Base-by-base conservation (phyloP, 2,113 vertebrate species). In the Tragulus kanchil region DNA sequence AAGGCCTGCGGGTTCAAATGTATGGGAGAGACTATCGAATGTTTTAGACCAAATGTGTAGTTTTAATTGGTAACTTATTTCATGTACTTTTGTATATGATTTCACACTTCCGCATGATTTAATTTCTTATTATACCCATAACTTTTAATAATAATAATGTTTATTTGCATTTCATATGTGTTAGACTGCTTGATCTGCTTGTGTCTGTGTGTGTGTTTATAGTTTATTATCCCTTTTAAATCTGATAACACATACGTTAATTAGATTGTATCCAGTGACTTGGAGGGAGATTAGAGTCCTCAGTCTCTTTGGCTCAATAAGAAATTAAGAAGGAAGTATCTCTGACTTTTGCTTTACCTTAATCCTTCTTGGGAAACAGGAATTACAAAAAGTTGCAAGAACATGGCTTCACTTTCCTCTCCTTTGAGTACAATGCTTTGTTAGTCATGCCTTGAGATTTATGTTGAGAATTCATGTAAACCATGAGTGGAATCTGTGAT, bases 211-310 rank as follows among this genome's bases (percentile, higher is more conserved):
- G 14, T 71, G 7, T 82, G 26, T 48, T 16, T 78, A 6, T 78
- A 13, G 48, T 71, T 65, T 77, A 21, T 85, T 95, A 23, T 92
- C 10, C 50, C 7, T 88, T n/a, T 88, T 62, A 95, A 90, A 61
- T 75, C 45, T 89, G 48, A 50, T 69, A 54, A 71, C 23, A 48
- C 8, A 50, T 1, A 5, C 84, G 19, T 79, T 91, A 73, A 31
- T 50, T 77, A 52, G 19, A 17, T 90, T 26, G 61, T n/a, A 36
- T 81, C 25, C 31, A 36, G 3, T 67, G 45, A 69, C 14, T 77
- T 69, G 11, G 58, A 81, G 79, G 62, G 52, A 52, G 56, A 36
- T 26, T 69, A 15, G 1, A 88, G n/a, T 56, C 17, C 5, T 94
- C 28, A n/a, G 1, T 54, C 36, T 17, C 84, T 71, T 82, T 16